Evolutionary conservation across 2,797 vertebrate species (phyloP), one percentile per base, ranked within the genome.

Genomic region (Podarcis siculus): DNA sequence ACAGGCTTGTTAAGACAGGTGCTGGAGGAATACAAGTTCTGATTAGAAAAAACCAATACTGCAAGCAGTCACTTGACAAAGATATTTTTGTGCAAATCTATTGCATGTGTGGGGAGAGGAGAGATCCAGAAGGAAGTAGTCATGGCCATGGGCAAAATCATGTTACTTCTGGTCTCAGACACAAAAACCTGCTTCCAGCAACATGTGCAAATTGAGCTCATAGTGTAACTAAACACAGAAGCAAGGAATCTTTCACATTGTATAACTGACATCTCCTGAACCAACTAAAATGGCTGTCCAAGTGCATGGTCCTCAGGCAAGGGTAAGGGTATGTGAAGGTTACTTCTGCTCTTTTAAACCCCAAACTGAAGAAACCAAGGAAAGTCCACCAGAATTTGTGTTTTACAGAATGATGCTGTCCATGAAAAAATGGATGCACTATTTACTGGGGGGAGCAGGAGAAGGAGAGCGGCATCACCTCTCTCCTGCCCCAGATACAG

Each of bases 1-100:
- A 87, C 1, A 78, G 79, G 58, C 85, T 86, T 90, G 79, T 83
- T 88, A 9, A 89, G 64, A 90, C 12, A 91, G 91, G 55, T 0
- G 72, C 72, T 78, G 85, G 85, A 90, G 61, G 89, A 58, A 83
- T 27, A 67, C 15, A 45, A 72, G 17, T 77, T 45, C 66, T 64
- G 77, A 66, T 55, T 25, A 64, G 67, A 64, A 80, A 80, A 21
- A 32, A 7, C 75, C 64, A 79, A 64, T 17, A 8, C 37, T 87
- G 79, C 39, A 85, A 90, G 79, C 21, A 80, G 27, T 69, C 37
- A 61, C 32, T n/a, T 79, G 58, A 79, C 64, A 64, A 55, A 79
- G n/a, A 71, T 17, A 8, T 66, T 72, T 55, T 39, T 73, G 37
- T 83, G 21, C 12, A 87, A n/a, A 79, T 79, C 6, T n/a, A 25